Conservation (phyloP, 2,888 invertebrate species). For the Nymphalis urticae region DNA sequence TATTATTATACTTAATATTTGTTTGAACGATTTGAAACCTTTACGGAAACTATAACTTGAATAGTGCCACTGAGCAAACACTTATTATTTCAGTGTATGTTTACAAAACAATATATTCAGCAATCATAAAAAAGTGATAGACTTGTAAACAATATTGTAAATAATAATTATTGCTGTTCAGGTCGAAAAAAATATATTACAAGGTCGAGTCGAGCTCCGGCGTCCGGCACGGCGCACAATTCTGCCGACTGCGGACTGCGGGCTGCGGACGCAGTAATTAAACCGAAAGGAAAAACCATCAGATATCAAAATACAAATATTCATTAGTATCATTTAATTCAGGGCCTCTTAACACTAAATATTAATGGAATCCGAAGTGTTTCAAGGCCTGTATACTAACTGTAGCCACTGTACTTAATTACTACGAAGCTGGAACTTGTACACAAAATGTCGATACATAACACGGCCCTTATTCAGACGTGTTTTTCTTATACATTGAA, state of each 20-base stretch:
- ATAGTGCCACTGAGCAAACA: no score
- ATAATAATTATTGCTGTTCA: conserved; percentile 1
- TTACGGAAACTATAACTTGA: no score
- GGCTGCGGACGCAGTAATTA: conserved; percentile 59
- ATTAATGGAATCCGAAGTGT: conserved; percentile 9
- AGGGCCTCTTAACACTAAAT: conserved; percentile 4
- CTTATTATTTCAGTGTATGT: no score
- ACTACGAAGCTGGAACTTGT: not conserved
- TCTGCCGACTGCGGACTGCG: conserved; percentile 15
- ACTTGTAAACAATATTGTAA: not conserved
- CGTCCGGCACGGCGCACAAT: not conserved
- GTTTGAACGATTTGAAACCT: no score
- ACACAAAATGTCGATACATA: not conserved
- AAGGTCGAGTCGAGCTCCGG: not conserved
- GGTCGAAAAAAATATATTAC: conserved; percentile 4
- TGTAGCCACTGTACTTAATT: not conserved
- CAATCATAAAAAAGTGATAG: not conserved
- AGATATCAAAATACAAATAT: conserved; percentile 22
- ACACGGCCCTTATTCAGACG: not conserved
- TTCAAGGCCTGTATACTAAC: conserved; percentile 10
- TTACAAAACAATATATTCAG: no score
- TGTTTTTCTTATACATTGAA: no score
- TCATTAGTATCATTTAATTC: conserved; percentile 11
- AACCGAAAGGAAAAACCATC: conserved; percentile 53
- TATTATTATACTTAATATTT: no score